Evolutionary conservation across 2,797 vertebrate genomes (phyloP).

Genomic region (Gymnodraco acuticeps): DNA sequence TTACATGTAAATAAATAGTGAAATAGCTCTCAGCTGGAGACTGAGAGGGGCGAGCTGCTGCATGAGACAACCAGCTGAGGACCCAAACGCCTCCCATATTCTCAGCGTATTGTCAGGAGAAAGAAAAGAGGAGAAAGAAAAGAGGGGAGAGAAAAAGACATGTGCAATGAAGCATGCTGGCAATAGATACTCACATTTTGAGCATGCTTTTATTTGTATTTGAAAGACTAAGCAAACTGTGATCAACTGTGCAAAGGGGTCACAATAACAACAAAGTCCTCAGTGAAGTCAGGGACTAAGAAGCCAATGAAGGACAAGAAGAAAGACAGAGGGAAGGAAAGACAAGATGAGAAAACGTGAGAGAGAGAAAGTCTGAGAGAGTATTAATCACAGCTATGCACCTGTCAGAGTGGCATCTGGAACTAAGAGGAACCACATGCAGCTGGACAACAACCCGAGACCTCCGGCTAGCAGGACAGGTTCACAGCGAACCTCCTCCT

Average conservation of each 20-base stretch:
- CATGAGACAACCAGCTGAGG: conserved; percentile 94
- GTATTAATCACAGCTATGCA: conserved; percentile 93
- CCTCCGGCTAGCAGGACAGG: conserved; percentile 70
- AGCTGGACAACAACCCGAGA: conserved; percentile 78
- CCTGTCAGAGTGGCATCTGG: conserved; percentile 97
- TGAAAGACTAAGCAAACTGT: conserved; percentile 25
- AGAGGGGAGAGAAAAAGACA: conserved; percentile 49
- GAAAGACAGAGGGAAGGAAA: conserved; percentile 39
- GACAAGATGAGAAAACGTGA: conserved; percentile 50
- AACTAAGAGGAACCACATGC: conserved; percentile 94
- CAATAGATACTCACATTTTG: conserved; percentile 24
- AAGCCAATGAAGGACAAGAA: conserved; percentile 40
- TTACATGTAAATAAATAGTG: conserved; percentile 99
- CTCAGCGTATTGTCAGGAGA: conserved; percentile 58
- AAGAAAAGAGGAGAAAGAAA: conserved; percentile 50
- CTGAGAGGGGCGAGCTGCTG: conserved; percentile 83
- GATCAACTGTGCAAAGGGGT: conserved; percentile 40
- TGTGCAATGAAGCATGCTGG: conserved; percentile 45
- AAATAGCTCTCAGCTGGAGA: conserved; percentile 98
- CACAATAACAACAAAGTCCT: background rate
- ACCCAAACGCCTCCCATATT: conserved; percentile 79
- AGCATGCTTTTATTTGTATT: background rate
- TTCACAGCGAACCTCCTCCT: conserved; percentile 61
- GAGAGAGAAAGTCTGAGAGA: conserved; percentile 64
- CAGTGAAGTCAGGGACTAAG: background rate